Conservation (phyloP, 2,113 vertebrate species). For the Xenopus borealis region DNA sequence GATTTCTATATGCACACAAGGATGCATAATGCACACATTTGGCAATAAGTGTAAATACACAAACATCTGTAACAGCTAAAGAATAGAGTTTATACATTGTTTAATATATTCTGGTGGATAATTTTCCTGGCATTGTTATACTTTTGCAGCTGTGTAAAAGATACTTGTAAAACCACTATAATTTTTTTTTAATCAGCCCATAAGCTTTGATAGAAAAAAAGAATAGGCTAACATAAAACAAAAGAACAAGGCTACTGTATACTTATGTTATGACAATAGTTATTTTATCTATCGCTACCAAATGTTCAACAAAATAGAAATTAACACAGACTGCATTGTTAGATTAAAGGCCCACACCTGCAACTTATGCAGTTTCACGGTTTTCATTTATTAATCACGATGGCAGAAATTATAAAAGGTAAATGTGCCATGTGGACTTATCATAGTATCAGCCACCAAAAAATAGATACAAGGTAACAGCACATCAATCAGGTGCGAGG, state of each 20-base stretch:
- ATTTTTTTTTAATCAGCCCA: slow-evolving; percentile 6
- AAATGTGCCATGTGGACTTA: no score
- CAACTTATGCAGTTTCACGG: neutral
- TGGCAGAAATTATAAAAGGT: no score
- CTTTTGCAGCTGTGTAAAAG: slow-evolving; percentile 10
- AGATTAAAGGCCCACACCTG: neutral
- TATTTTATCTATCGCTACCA: neutral
- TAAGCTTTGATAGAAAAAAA: slow-evolving; percentile 3
- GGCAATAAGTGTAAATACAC: neutral
- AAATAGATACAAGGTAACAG: no score
- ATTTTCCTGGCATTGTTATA: neutral
- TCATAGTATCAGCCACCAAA: no score
- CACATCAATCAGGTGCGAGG: no score
- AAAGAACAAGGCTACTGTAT: slow-evolving; percentile 3
- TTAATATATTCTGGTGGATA: neutral
- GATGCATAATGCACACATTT: neutral
- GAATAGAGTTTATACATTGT: neutral
- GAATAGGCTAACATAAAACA: neutral
- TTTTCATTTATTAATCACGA: no score
- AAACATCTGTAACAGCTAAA: neutral
- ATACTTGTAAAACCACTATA: slow-evolving; percentile 1
- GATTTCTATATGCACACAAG: neutral
- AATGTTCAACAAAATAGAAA: neutral
- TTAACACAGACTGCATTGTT: neutral
- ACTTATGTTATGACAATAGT: slow-evolving; percentile 14